Base-by-base conservation (phyloP, 2,888 invertebrate genomes). In the Ellobium chinense region DNA sequence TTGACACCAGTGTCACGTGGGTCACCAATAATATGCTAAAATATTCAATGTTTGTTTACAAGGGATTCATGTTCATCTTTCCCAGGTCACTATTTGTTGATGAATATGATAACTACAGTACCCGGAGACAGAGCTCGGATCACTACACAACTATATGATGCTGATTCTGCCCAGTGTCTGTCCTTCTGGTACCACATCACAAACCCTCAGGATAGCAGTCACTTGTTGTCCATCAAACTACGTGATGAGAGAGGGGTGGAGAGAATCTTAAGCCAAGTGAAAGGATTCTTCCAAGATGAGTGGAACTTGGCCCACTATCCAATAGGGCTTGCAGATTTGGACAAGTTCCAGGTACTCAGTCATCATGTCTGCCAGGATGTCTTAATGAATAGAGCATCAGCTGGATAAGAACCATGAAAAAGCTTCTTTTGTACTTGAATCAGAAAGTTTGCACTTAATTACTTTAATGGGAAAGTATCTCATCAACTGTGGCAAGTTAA, bases 201-300 rank as follows among this genome's bases (percentile, higher is more conserved):
- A 54, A 76, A 65, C 21, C 66, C 66, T 31, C 29, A 65, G 0
- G n/a, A 24, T 24, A 66, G 36, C 66, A 65, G n/a, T 27, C 73
- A 73, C 24, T 29, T 21, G 9, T 36, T 76, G 24, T 29, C 36
- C 14, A 46, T 76, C 24, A 31, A 1, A 21, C 7, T 46, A n/a
- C 27, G 34, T 34, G 76, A 76, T 76, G 66, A 65, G 66, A 34
- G 76, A 24, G 76, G 76, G n/a, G 31, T 56, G n/a, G 76, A 31
- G 27, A 66, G 58, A 1, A 63, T 9, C 1, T 36, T 66, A 14
- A 54, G 21, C 27, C 36, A 24, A 27, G 24, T 76, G 5, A 66
- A n/a, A 9, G 76, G 76, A 46, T 24, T 21, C 46, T 62, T 36
- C 34, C 9, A 34, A 36, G 66, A 66, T 24, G 54, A n/a, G 1